Conservation (phyloP, 2,888 invertebrate species). For the Ophion slaviceki region DNA sequence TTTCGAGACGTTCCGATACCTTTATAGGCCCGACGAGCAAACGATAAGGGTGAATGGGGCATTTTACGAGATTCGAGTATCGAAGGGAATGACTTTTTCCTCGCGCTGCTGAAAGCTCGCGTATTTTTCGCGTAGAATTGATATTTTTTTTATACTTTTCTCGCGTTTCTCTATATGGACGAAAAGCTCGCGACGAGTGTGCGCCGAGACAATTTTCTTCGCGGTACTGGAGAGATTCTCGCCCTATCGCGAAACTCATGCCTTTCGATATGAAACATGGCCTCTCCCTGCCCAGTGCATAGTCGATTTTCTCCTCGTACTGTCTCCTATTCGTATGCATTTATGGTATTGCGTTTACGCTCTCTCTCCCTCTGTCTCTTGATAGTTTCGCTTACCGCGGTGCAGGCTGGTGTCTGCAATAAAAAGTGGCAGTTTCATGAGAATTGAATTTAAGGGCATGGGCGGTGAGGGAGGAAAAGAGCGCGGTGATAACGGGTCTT, state of each 20-base stretch:
- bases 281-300: conserved; percentile 20
- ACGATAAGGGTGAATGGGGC: not conserved
- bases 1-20: too few relatives aligned
- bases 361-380: not conserved
- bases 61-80: too few relatives aligned
- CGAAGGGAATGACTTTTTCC: not conserved
- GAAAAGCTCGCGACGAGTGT: too few relatives aligned
- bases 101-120: conserved; percentile 36
- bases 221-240: conserved; percentile 37
- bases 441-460: conserved; percentile 27
- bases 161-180: conserved; percentile 16
- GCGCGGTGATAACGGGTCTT: conserved; percentile 16
- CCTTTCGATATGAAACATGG: conserved; percentile 48
- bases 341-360: conserved; percentile 31
- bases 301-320: conserved; percentile 41
- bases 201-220: conserved; percentile 55
- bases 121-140: conserved; percentile 5
- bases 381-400: conserved; percentile 2
- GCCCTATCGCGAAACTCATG: conserved; percentile 60
- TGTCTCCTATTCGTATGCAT: conserved; percentile 15
- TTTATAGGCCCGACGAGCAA: too few relatives aligned
- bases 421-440: conserved; percentile 54
- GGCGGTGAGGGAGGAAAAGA: not conserved
- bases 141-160: conserved; percentile 19
- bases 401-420: conserved; percentile 50